These are phyloP conservation scores for Zelleria hepariella DNA, from an alignment of 2,888 invertebrate genomes.

Conservation along the genomic window DNA sequence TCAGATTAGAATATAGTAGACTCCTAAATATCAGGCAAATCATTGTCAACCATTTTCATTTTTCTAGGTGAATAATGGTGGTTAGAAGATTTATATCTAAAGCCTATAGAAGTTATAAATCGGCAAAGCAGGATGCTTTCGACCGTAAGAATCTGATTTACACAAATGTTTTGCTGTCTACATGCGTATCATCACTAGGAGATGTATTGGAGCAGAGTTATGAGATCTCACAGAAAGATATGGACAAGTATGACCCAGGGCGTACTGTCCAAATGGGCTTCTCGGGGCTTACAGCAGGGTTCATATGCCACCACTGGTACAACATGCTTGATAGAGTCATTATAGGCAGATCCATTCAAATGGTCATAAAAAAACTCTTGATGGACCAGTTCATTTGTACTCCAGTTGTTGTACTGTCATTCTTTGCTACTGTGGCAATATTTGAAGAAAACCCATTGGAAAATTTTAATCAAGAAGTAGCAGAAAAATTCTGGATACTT, in stretches of 20 bases:
- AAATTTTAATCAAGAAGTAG: slow-evolving; percentile 78
- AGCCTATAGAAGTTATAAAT: slow-evolving; percentile 31
- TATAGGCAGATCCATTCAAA: slow-evolving; percentile 76
- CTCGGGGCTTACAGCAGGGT: slow-evolving; percentile 83
- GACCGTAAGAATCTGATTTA: slow-evolving; percentile 77
- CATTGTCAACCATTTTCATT: too few relatives aligned
- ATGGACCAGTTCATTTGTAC: slow-evolving; percentile 89
- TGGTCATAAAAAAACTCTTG: slow-evolving; percentile 82
- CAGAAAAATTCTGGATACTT: slow-evolving; percentile 80
- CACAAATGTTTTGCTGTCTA: slow-evolving; percentile 86
- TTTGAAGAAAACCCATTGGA: slow-evolving; percentile 75
- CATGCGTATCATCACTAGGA: slow-evolving; percentile 81
- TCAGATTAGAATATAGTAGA: too few relatives aligned
- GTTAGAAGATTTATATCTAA: slow-evolving; percentile 38
- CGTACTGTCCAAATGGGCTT: slow-evolving; percentile 83
- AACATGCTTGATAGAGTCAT: slow-evolving; percentile 78
- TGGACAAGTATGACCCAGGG: slow-evolving; percentile 66
- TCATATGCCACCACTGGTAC: slow-evolving; percentile 91
- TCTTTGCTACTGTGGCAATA: slow-evolving; percentile 82
- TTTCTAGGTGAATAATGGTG: slow-evolving; percentile 43
- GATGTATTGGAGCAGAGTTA: slow-evolving; percentile 87
- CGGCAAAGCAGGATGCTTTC: slow-evolving; percentile 56
- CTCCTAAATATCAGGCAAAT: too few relatives aligned
- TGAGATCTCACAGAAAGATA: slow-evolving; percentile 74
- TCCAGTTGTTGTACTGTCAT: slow-evolving; percentile 82